phyloP scores from a whole-genome alignment of 2,797 vertebrate species.

The Prunella strophiata region DNA sequence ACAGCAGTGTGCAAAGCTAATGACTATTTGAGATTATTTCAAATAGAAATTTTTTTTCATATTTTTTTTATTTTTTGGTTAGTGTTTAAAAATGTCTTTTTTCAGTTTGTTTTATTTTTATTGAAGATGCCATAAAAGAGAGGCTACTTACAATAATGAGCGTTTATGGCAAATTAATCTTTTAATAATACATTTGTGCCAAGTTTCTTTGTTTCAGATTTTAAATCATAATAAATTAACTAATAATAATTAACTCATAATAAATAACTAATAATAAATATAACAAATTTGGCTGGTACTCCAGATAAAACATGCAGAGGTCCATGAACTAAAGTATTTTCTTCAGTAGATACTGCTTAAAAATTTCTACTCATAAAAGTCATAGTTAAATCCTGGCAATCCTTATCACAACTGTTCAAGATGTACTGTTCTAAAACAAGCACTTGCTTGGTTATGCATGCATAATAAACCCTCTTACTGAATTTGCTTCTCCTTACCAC shows the following conservation, averaged over 20 bases:
- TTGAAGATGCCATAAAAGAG: conserved; percentile 47
- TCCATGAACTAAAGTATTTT: conserved; percentile 46
- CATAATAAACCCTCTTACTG: conserved; percentile 28
- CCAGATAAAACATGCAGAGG: background rate
- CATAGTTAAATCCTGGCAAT: conserved; percentile 53
- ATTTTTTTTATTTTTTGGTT: background rate
- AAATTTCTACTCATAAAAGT: conserved; percentile 51
- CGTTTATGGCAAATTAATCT: conserved; percentile 53
- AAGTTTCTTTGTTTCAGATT: conserved; percentile 43
- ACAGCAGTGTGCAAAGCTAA: background rate
- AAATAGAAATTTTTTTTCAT: background rate
- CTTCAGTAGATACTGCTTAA: conserved; percentile 24
- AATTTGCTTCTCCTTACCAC: conserved; percentile 33
- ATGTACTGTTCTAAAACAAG: conserved; percentile 53
- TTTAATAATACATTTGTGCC: conserved; percentile 50
- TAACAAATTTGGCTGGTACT: background rate
- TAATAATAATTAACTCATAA: background rate
- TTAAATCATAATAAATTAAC: background rate
- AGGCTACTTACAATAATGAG: conserved; percentile 29
- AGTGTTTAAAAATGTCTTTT: conserved; percentile 23
- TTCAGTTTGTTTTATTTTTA: conserved; percentile 23
- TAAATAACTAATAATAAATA: conserved; percentile 32
- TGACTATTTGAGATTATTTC: background rate
- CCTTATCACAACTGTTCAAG: conserved; percentile 47
- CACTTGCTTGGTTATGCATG: conserved; percentile 22